These are phyloP conservation scores for Stigmatopora nigra DNA, from an alignment of 2,113 vertebrate genomes.

Conservation along the genomic window DNA sequence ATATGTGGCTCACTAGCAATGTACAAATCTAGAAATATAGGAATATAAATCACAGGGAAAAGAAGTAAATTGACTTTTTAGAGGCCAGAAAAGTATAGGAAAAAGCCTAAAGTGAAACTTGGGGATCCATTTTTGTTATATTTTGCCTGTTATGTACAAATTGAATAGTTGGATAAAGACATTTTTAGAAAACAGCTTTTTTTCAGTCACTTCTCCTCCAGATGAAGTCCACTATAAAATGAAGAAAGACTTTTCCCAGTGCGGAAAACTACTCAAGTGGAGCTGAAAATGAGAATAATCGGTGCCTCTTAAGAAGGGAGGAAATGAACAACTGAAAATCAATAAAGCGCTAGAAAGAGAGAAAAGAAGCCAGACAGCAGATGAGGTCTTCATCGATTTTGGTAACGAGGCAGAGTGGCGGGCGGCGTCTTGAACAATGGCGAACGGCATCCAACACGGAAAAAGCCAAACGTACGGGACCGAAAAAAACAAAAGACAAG, in stretches of 20 bases:
- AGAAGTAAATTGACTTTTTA: no score
- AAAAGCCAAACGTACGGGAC: constrained; percentile 12
- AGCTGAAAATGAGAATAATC: constrained; percentile 7
- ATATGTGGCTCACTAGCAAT: no score
- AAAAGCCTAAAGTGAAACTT: no score
- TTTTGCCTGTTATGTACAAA: no score
- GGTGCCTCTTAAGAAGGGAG: constrained; percentile 20
- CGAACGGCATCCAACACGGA: constrained; percentile 18
- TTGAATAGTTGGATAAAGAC: background rate
- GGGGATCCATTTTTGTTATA: no score
- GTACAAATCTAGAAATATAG: no score
- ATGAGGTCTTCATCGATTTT: constrained; percentile 40
- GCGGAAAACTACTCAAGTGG: background rate
- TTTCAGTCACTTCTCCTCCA: background rate
- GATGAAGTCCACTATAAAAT: background rate
- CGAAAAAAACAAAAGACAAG: constrained; percentile 38
- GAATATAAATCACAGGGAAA: no score
- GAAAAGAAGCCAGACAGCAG: constrained; percentile 13
- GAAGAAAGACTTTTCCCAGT: background rate
- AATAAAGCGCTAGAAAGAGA: constrained; percentile 12
- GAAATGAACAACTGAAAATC: constrained; percentile 25
- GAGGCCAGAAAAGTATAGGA: no score
- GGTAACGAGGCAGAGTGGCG: constrained; percentile 25
- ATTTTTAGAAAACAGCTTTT: background rate
- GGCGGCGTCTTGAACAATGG: constrained; percentile 25